A percentile compares a stretch with the other conserved stretches of the same genome.
Conservation (phyloP, 2,113 vertebrate species). For the Trematocara variabile region DNA sequence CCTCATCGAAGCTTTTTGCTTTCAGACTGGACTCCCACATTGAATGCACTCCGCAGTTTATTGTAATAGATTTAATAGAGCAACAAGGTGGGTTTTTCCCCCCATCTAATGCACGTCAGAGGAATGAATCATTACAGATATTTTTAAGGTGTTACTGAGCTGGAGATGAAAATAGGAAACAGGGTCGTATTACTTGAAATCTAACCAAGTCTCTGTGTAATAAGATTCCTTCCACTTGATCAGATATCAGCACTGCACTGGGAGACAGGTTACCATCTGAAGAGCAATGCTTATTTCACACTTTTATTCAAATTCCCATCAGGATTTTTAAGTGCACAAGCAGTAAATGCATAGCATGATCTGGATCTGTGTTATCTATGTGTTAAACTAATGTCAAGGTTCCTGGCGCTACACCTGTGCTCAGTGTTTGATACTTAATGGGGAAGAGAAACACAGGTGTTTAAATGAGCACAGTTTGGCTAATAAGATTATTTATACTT, state of each 20-base stretch:
- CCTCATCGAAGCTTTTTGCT: constrained; percentile 30
- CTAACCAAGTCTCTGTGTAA: neutral
- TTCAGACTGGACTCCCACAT: constrained; percentile 42
- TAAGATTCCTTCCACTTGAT: neutral
- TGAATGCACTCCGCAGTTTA: neutral
- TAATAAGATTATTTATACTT: neutral
- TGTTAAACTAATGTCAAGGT: neutral
- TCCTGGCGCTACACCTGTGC: neutral
- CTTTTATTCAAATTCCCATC: neutral
- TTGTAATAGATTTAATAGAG: constrained; percentile 27
- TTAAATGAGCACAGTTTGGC: neutral
- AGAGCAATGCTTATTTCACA: neutral
- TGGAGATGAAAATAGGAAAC: neutral
- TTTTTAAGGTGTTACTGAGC: neutral
- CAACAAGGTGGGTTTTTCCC: neutral
- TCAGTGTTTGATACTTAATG: neutral
- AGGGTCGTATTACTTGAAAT: neutral
- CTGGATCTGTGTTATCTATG: neutral
- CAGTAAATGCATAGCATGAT: neutral
- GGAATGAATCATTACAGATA: constrained; percentile 11
- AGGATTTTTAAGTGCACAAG: neutral
- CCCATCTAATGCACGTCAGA: neutral
- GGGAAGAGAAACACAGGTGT: neutral
- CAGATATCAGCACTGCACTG: neutral
- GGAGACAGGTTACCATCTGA: neutral